Evolutionary conservation across 1,140 invertebrate species (phyloP).

Genomic region (Drosophila elegans): DNA sequence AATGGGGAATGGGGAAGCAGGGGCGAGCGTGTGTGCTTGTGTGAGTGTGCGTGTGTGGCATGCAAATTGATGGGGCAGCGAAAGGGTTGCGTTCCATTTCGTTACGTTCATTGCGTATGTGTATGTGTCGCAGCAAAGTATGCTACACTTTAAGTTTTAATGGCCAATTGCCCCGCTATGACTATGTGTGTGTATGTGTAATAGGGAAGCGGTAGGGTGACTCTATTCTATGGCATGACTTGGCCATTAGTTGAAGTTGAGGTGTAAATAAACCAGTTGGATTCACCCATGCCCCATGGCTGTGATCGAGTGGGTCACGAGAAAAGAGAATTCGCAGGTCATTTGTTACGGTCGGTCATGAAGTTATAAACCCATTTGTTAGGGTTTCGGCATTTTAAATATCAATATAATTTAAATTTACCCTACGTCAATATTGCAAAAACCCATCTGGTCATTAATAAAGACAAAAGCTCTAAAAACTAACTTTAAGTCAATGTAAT

Average conservation of each 20-base stretch:
- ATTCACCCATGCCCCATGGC: conserved; percentile 1
- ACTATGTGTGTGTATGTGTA: too few relatives aligned
- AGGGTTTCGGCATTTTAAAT: background rate
- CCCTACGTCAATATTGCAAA: background rate
- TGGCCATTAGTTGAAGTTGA: conserved; percentile 66
- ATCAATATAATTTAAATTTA: background rate
- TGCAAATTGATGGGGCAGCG: conserved; percentile 69
- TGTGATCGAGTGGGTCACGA: conserved; percentile 28
- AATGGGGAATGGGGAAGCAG: conserved; percentile 11
- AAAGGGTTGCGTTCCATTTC: conserved; percentile 46
- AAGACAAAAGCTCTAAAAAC: too few relatives aligned
- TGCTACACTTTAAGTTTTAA: conserved; percentile 76
- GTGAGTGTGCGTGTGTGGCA: conserved; percentile 69
- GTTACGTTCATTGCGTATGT: conserved; percentile 51
- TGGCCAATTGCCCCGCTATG: conserved; percentile 48
- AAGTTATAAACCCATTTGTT: conserved; percentile 5
- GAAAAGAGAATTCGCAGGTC: conserved; percentile 30
- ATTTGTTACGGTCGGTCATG: conserved; percentile 15
- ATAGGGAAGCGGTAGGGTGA: background rate
- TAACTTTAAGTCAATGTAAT: too few relatives aligned
- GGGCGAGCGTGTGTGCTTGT: conserved; percentile 11
- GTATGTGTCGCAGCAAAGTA: conserved; percentile 56
- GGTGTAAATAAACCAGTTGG: conserved; percentile 48
- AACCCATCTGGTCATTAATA: too few relatives aligned
- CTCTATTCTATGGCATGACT: conserved; percentile 53